Evolutionary conservation across 2,113 vertebrate genomes (phyloP).

Genomic region (Cephalopholis sonnerati): DNA sequence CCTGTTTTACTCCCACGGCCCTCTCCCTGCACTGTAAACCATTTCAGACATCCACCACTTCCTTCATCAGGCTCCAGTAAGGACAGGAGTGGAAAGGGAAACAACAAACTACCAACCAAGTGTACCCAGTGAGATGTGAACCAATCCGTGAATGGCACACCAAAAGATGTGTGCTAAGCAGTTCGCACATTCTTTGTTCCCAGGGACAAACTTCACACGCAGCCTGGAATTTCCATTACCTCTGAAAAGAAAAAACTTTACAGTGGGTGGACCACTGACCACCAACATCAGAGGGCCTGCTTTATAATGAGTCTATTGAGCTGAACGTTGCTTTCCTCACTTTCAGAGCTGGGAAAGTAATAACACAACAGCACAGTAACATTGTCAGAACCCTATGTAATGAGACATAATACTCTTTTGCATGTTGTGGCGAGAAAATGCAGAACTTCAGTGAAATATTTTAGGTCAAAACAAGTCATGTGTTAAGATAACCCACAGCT

Average conservation of each 20-base stretch:
- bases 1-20: constrained; percentile 43
- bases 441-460: neutral
- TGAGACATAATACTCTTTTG: neutral
- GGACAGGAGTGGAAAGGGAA: neutral
- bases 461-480: neutral
- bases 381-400: neutral
- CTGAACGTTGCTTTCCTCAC: neutral
- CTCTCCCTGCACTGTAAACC: constrained; percentile 32
- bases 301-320: constrained; percentile 36
- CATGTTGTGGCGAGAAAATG: neutral
- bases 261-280: constrained; percentile 52
- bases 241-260: constrained; percentile 6
- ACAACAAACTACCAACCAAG: neutral
- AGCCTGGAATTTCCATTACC: constrained; percentile 70
- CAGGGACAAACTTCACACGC: constrained; percentile 55
- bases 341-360: neutral
- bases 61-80: neutral
- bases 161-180: constrained; percentile 36
- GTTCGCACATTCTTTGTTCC: constrained; percentile 54
- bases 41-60: constrained; percentile 39
- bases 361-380: neutral
- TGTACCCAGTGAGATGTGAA: neutral
- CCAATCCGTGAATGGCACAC: constrained; percentile 5
- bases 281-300: constrained; percentile 28
- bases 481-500: neutral